These are phyloP conservation scores for Myiotriccus ornatus DNA, from an alignment of 2,797 vertebrate genomes.

Conservation along the genomic window DNA sequence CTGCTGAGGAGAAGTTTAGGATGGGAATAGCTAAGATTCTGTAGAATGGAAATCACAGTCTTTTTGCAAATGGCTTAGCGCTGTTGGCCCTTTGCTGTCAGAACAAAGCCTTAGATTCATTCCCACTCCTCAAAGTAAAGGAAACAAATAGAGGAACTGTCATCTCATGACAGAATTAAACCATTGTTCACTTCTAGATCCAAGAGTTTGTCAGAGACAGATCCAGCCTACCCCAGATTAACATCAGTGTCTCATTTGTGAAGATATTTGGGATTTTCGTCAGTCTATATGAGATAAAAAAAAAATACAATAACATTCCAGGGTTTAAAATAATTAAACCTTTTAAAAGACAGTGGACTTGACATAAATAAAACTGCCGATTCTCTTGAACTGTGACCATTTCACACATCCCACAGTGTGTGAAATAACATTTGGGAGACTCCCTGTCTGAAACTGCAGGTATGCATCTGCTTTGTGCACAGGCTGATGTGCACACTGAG, in stretches of 20 bases:
- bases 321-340: background rate
- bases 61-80: background rate
- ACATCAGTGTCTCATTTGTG: background rate
- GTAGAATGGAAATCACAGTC: background rate
- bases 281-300: background rate
- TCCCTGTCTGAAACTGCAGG: background rate
- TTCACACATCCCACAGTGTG: background rate
- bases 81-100: background rate
- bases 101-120: background rate
- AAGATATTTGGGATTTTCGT: background rate
- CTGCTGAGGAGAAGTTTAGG: background rate
- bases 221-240: background rate
- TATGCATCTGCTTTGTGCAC: background rate
- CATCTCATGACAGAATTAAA: background rate
- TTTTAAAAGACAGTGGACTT: background rate
- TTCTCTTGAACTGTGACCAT: background rate
- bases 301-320: background rate
- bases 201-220: background rate
- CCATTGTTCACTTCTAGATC: background rate
- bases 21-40: background rate
- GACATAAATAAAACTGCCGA: background rate
- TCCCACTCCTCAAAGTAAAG: background rate
- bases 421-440: background rate
- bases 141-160: background rate
- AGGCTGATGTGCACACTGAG: too few relatives aligned